These are phyloP conservation scores for Drosophila recens DNA, from an alignment of 2,888 invertebrate genomes.

Conservation along the genomic window DNA sequence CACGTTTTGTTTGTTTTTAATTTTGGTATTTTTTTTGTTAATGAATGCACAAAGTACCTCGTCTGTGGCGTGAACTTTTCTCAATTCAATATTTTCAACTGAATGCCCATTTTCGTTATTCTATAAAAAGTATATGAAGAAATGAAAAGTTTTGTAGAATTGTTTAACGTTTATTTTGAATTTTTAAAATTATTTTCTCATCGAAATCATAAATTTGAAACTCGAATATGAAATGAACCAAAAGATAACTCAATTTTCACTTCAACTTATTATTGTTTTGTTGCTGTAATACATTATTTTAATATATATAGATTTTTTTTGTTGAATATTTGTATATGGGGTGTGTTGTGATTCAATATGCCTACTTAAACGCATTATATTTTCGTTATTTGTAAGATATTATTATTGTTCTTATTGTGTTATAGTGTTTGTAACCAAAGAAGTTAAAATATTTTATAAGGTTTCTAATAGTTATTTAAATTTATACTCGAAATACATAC, in stretches of 20 bases:
- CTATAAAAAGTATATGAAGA: constrained; percentile 84
- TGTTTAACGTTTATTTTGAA: constrained; percentile 46
- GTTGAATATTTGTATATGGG: constrained; percentile 21
- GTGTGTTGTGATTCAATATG: constrained; percentile 58
- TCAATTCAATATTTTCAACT: constrained; percentile 85
- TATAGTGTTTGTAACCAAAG: constrained; percentile 59
- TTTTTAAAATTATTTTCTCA: constrained; percentile 15
- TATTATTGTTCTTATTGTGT: constrained; percentile 31
- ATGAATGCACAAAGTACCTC: constrained; percentile 86
- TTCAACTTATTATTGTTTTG: constrained; percentile 47
- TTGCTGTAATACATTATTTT: constrained; percentile 67
- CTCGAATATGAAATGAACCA: constrained; percentile 25
- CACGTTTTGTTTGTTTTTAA: constrained; percentile 53
- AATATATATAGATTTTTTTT: constrained; percentile 40
- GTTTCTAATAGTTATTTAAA: constrained; percentile 32
- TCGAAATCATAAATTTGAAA: constrained; percentile 19
- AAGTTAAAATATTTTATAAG: constrained; percentile 47
- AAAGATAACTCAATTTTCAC: constrained; percentile 45
- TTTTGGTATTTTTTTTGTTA: constrained; percentile 58
- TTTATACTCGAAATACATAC: constrained; percentile 83
- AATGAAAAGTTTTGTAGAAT: constrained; percentile 76
- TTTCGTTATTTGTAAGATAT: constrained; percentile 21
- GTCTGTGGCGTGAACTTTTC: constrained; percentile 86
- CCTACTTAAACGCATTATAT: constrained; percentile 72
- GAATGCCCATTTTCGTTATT: constrained; percentile 86